These are phyloP conservation scores for Illadopsis cleaveri DNA, from an alignment of 2,113 vertebrate species.

Conservation along the genomic window DNA sequence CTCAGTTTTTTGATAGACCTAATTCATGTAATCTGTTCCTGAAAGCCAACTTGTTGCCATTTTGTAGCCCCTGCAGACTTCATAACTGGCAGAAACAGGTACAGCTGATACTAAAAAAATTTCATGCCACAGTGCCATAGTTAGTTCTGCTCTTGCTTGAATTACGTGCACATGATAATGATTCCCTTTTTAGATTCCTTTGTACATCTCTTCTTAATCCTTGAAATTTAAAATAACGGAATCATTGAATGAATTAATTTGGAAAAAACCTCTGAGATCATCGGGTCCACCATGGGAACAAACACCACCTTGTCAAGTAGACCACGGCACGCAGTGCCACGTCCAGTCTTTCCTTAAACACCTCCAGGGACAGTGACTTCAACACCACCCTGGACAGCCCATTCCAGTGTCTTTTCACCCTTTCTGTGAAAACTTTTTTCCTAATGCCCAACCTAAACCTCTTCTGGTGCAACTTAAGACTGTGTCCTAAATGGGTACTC, in stretches of 20 bases:
- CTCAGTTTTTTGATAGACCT: neutral
- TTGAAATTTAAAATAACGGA: neutral
- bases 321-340: neutral
- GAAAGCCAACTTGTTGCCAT: neutral
- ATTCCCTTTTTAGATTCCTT: neutral
- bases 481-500: neutral
- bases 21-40: neutral
- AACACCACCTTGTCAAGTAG: neutral
- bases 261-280: neutral
- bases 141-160: neutral
- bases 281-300: accelerated
- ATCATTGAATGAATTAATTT: neutral
- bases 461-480: neutral
- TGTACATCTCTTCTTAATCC: neutral
- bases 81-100: accelerated
- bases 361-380: neutral
- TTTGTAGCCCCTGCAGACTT: neutral
- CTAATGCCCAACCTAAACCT: neutral
- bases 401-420: neutral
- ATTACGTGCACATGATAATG: accelerated
- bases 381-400: neutral
- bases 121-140: neutral
- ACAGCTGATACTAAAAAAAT: neutral
- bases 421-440: neutral
- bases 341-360: neutral